phyloP scores from a whole-genome alignment of 2,113 vertebrate species.

The Sturnus vulgaris region DNA sequence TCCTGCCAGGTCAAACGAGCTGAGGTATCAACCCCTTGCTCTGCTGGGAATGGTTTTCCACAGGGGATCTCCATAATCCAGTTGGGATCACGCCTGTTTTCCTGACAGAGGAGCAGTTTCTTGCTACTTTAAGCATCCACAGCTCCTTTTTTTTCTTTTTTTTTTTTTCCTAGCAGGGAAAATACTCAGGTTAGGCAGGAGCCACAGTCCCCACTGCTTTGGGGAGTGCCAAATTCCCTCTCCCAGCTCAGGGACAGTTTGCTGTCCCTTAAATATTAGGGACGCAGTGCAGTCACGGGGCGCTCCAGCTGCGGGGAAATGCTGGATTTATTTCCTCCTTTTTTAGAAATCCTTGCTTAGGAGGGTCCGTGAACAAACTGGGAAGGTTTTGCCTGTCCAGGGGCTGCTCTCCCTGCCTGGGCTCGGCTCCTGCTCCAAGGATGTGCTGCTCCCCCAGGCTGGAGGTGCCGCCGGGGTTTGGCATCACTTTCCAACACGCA shows the following conservation, averaged over 20 bases:
- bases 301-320: background rate
- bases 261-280: rapidly evolving
- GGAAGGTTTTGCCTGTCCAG: rapidly evolving
- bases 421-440: rapidly evolving
- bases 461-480: rapidly evolving
- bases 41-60: background rate
- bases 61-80: background rate
- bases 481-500: rapidly evolving
- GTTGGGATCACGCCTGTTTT: rapidly evolving
- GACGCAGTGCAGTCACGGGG: rapidly evolving
- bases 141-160: no score
- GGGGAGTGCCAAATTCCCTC: background rate
- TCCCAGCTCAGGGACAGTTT: background rate
- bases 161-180: background rate
- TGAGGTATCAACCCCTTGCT: background rate
- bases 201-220: rapidly evolving
- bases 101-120: background rate
- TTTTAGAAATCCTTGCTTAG: rapidly evolving
- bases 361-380: background rate
- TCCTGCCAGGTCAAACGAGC: rapidly evolving
- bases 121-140: background rate
- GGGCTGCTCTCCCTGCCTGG: rapidly evolving
- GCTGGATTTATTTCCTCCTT: background rate
- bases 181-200: background rate
- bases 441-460: background rate